phyloP scores from a whole-genome alignment of 2,888 invertebrate species.

The Dasypolia templi region DNA sequence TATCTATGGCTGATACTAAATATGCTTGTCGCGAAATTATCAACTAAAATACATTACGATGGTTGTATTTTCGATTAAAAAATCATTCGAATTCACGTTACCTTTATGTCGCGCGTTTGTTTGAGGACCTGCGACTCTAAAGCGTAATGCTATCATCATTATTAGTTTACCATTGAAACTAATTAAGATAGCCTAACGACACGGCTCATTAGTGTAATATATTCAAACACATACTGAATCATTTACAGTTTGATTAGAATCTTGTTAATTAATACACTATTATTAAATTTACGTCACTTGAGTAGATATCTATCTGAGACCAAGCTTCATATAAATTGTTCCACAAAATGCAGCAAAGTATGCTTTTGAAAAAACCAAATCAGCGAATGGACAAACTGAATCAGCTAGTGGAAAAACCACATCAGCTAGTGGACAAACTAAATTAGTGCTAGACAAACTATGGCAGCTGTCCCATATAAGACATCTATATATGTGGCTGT shows the following conservation, averaged over 20 bases:
- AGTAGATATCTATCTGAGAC: neutral
- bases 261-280: conserved; percentile 15
- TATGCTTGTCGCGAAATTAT: neutral
- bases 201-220: conserved; percentile 29
- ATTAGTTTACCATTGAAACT: neutral
- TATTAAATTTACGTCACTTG: conserved; percentile 3
- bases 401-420: neutral
- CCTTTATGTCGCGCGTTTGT: too few relatives aligned
- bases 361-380: neutral
- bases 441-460: too few relatives aligned
- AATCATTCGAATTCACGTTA: neutral
- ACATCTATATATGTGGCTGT: too few relatives aligned
- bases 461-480: too few relatives aligned
- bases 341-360: neutral
- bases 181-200: conserved; percentile 38
- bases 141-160: neutral
- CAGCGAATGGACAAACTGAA: neutral
- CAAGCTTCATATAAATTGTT: neutral
- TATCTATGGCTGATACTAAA: neutral
- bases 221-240: conserved; percentile 15
- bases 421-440: neutral
- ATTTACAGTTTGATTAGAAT: conserved; percentile 14
- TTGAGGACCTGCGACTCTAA: neutral
- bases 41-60: neutral
- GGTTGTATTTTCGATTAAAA: neutral